Percentiles rank a stretch among this genome's conserved stretches.
phyloP scores from a whole-genome alignment of 64 coral and sea anemone species.

The Orbicella faveolata region DNA sequence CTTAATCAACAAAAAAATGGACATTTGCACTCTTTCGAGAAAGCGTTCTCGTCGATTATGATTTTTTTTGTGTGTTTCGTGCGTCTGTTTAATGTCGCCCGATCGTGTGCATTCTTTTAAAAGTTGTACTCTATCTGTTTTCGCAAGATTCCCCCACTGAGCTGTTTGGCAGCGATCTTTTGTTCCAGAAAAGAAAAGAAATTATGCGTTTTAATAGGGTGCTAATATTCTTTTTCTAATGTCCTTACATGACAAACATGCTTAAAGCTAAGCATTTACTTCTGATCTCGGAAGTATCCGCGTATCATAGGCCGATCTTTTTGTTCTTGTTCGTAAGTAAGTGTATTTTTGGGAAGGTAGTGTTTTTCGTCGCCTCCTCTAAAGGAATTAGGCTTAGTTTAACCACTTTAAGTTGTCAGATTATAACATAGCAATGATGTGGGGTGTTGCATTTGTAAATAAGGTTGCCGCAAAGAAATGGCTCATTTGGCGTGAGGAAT shows the following conservation, averaged over 20 bases:
- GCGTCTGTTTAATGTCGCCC: background rate
- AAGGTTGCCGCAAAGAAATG: background rate
- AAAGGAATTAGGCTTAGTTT: background rate
- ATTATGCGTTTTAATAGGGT: conserved; percentile 40
- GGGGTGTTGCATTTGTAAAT: background rate
- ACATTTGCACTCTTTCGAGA: background rate
- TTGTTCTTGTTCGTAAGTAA: background rate
- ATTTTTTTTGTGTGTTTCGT: background rate
- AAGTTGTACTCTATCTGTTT: conserved; percentile 16
- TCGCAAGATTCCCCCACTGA: conserved; percentile 26
- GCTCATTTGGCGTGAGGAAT: background rate
- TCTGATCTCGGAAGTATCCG: background rate
- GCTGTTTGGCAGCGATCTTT: conserved; percentile 20
- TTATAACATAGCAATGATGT: background rate
- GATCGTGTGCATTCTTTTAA: background rate
- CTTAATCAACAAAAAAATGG: background rate
- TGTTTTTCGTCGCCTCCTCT: background rate
- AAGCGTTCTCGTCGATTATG: background rate
- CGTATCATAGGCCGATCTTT: background rate
- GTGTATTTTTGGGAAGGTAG: background rate
- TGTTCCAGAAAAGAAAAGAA: conserved; percentile 34
- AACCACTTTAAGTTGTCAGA: conserved; percentile 1
- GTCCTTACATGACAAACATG: background rate
- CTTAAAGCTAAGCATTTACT: background rate
- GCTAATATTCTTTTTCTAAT: conserved; percentile 10